Conservation (phyloP, 2,113 vertebrate genomes). For the Anolis carolinensis region DNA sequence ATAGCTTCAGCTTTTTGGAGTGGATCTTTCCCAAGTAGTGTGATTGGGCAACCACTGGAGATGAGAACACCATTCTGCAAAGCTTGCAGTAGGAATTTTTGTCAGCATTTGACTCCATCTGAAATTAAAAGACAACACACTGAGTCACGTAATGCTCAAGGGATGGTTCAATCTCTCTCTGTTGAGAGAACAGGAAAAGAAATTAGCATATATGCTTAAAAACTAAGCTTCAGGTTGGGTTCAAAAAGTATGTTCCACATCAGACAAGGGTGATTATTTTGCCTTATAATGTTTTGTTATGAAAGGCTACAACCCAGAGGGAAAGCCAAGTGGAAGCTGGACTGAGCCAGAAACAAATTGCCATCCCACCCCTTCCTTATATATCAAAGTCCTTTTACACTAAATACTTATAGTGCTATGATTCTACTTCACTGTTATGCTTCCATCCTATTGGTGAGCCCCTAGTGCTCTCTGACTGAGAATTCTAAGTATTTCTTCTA, state of each 20-base stretch:
- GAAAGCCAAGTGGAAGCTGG: not conserved
- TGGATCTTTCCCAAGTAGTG: constrained; percentile 84
- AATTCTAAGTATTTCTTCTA: no score
- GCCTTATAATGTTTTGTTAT: not conserved
- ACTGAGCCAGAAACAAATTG: not conserved
- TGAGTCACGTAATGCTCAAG: constrained; percentile 26
- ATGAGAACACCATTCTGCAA: constrained; percentile 85
- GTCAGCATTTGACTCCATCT: constrained; percentile 67
- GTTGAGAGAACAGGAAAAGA: not conserved
- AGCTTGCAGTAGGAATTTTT: constrained; percentile 79
- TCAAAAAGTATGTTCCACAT: not conserved
- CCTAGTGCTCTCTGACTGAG: no score
- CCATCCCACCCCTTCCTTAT: not conserved
- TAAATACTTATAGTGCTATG: no score
- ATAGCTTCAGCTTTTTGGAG: constrained; percentile 75
- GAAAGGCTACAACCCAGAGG: not conserved
- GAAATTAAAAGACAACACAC: constrained; percentile 58
- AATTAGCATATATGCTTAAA: not conserved
- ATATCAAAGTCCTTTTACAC: no score
- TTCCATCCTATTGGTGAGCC: no score
- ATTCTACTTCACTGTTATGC: no score
- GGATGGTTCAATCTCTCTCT: not conserved
- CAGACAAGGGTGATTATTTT: not conserved
- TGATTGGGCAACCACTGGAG: constrained; percentile 74
- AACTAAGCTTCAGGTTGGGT: not conserved